Percentiles rank a stretch among this genome's conserved stretches.
phyloP scores from a whole-genome alignment of 2,797 vertebrate genomes.

The Coilia nasus region DNA sequence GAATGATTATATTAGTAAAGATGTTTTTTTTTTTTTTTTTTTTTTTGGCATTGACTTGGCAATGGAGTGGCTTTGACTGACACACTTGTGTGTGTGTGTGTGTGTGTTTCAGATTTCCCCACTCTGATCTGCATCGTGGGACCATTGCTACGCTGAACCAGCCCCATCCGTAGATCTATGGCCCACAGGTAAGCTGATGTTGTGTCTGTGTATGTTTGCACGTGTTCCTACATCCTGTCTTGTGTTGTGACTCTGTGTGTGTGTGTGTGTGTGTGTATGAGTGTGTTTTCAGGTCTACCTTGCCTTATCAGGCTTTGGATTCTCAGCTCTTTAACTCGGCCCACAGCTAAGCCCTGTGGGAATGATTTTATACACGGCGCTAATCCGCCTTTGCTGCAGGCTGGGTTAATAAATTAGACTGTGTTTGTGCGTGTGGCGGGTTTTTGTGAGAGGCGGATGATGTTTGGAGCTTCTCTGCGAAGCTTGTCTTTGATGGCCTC shows the following conservation, averaged over 20 bases:
- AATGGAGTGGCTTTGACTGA: neutral
- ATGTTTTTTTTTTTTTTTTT: neutral
- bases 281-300: neutral
- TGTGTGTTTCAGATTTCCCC: conserved; percentile 60
- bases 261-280: neutral
- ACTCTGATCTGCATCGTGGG: conserved; percentile 47
- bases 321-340: conserved; percentile 10
- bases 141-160: conserved; percentile 50
- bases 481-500: conserved; percentile 1
- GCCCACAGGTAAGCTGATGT: conserved; percentile 72
- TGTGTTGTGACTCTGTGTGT: neutral
- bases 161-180: conserved; percentile 67
- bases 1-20: neutral
- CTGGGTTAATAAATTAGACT: neutral
- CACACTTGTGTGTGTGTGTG: neutral
- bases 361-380: conserved; percentile 45
- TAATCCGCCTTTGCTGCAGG: neutral
- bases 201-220: conserved; percentile 7
- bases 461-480: neutral
- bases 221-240: conserved; percentile 39
- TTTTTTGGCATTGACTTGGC: neutral
- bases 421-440: too few relatives aligned
- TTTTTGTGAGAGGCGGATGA: neutral
- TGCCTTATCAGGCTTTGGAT: neutral
- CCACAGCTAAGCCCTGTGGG: conserved; percentile 57